Evolutionary conservation across 2,113 vertebrate species (phyloP), one percentile per base, ranked within the genome.

Genomic region (Atrichornis clamosus): DNA sequence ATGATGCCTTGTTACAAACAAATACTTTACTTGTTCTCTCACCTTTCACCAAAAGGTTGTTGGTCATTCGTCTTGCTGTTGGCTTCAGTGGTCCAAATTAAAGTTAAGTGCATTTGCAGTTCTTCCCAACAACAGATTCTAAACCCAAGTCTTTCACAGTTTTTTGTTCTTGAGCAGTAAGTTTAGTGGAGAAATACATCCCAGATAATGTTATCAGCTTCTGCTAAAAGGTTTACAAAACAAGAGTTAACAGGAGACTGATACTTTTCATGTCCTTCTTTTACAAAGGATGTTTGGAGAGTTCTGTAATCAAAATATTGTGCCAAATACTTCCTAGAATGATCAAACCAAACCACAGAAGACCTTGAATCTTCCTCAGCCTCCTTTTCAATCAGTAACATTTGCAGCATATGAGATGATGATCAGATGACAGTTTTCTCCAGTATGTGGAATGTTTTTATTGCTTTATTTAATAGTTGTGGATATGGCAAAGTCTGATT

Each of bases 321-420:
- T 87, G 86, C 83, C 87, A 96, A 39, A 62, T 74, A 33, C 56
- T 95, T 96, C 90, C 90, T 89, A 85, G 73, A 97, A 92, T 62
- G 64, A 69, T 73, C 73, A 86, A 67, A 63, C 6, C 19, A 59
- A 77, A 49, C 60, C 3, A 1, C 80, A 75, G 73, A 58, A 68
- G 88, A 84, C 96, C 92, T 90, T 81, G 83, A 60, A 8, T 87
- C 75, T 86, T 92, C 42, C 28, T 72, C 55, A 86, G 52, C 10
- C 37, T 68, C 30, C 32, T 75, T 89, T 63, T 81, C 86, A 59
- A 0, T 50, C 0, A 0, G 42, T 47, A 15, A 28, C 46, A 47
- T 79, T 50, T 53, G 30, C 4, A 2, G 21, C 23, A 4, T 65
- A 7, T 37, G 69, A 75, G 42, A 23, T 93, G 44, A 58, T 58